Evolutionary conservation across 2,113 vertebrate genomes (phyloP).

Genomic region (Cranoglanis bouderius): DNA sequence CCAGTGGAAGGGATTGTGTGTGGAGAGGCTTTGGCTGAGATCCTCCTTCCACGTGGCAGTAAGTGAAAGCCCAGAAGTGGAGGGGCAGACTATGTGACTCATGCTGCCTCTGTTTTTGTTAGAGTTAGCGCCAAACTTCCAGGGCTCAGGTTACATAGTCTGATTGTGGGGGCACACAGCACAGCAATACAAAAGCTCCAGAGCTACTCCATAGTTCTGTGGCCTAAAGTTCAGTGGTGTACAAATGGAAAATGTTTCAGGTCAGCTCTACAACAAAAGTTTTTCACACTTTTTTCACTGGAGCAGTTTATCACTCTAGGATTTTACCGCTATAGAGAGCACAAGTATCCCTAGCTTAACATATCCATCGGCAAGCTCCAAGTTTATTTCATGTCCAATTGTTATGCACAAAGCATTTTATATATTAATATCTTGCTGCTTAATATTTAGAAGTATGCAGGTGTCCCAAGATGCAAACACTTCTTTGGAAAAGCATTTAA

Average conservation of each 20-base stretch:
- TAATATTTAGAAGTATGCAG: not conserved
- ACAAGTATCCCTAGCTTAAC: not conserved
- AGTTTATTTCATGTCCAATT: not conserved
- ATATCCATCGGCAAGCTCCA: not conserved
- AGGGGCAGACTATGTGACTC: constrained; percentile 49
- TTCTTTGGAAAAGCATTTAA: not conserved
- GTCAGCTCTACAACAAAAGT: not conserved
- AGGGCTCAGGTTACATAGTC: constrained; percentile 35
- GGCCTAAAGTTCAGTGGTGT: not conserved
- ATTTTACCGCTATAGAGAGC: not conserved
- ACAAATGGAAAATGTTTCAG: constrained; percentile 15
- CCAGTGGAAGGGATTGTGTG: constrained; percentile 62
- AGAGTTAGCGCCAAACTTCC: constrained; percentile 42
- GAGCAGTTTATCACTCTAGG: not conserved
- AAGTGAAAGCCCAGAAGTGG: constrained; percentile 38
- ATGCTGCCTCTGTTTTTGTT: constrained; percentile 42
- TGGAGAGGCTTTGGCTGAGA: constrained; percentile 69
- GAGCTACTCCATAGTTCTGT: not conserved
- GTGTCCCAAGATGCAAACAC: not conserved
- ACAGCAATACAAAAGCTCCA: constrained; percentile 13
- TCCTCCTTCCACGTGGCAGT: constrained; percentile 77
- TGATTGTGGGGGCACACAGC: constrained; percentile 16
- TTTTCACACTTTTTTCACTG: not conserved
- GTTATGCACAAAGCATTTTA: not conserved
- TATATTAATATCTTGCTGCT: not conserved